Evolutionary conservation across 2,113 vertebrate species (phyloP).

Genomic region (Melanerpes aurifrons): DNA sequence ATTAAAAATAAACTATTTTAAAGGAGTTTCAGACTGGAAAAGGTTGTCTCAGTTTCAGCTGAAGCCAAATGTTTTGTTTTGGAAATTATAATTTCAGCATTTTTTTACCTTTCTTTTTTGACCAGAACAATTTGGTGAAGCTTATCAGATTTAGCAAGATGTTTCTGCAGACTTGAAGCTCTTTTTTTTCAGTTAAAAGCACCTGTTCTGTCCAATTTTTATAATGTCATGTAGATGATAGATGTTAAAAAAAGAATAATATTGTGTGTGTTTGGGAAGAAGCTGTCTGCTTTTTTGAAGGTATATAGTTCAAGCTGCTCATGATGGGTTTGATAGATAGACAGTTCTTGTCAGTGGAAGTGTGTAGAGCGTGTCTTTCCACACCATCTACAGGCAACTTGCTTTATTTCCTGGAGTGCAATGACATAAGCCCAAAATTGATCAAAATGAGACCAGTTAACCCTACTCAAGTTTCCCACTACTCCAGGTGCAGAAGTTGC

Average conservation of each 20-base stretch:
- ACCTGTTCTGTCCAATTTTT: neutral
- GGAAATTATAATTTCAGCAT: neutral
- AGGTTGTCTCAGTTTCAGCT: neutral
- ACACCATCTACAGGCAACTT: conserved; percentile 18
- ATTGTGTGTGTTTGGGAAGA: neutral
- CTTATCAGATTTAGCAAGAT: neutral
- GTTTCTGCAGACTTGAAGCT: neutral
- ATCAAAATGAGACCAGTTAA: neutral
- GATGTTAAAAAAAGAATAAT: neutral
- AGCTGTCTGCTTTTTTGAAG: neutral
- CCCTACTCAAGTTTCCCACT: neutral
- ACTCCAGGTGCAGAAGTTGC: neutral
- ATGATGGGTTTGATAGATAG: neutral
- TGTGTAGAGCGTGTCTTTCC: neutral
- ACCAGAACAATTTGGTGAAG: neutral
- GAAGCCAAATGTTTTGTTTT: neutral
- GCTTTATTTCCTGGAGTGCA: neutral
- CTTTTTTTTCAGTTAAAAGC: neutral
- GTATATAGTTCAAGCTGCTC: neutral
- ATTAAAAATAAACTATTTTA: neutral
- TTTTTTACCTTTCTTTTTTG: neutral
- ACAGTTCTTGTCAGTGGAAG: neutral
- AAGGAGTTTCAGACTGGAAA: neutral
- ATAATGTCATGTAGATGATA: neutral
- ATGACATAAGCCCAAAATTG: neutral